phyloP scores from a whole-genome alignment of 1,140 invertebrate genomes.

The Aradophagus sp. region DNA sequence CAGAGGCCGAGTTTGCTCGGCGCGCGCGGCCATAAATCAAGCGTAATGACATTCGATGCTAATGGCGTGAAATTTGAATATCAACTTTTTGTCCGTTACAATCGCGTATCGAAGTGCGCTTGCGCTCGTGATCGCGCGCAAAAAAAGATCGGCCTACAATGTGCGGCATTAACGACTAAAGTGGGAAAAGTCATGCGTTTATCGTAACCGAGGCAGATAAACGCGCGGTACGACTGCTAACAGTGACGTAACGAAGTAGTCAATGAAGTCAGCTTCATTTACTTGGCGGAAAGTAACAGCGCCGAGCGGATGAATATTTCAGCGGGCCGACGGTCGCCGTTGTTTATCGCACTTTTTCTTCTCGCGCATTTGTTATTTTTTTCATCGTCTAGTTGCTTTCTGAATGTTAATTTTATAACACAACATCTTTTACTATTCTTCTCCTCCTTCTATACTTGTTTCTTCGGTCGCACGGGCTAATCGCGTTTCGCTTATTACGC shows the following conservation, averaged over 20 bases:
- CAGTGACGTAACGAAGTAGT: slow-evolving; percentile 50
- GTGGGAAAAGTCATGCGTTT: slow-evolving; percentile 43
- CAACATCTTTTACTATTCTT: too few species aligned
- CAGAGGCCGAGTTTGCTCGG: too few species aligned
- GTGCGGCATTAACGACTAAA: slow-evolving; percentile 10
- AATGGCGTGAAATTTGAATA: slow-evolving; percentile 28
- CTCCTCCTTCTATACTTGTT: too few species aligned
- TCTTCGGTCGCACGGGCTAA: slow-evolving; percentile 11
- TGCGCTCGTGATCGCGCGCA: too few species aligned
- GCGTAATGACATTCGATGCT: slow-evolving; percentile 4
- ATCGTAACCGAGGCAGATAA: slow-evolving; percentile 43
- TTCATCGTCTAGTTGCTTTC: too few species aligned
- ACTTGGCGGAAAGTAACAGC: slow-evolving; percentile 50
- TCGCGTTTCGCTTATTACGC: slow-evolving; percentile 19
- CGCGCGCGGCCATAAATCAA: too few species aligned
- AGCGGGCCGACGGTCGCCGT: slow-evolving; percentile 29
- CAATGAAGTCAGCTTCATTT: slow-evolving; percentile 55
- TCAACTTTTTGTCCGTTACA: slow-evolving; percentile 19
- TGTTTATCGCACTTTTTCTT: slow-evolving; percentile 15
- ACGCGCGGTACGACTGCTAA: slow-evolving; percentile 8
- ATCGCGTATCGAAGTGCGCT: slow-evolving; percentile 4
- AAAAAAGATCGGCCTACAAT: slow-evolving; percentile 32
- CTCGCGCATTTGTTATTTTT: slow-evolving; percentile 15
- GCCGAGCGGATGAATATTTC: slow-evolving; percentile 50
- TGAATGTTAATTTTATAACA: too few species aligned